A percentile compares a stretch with the other conserved stretches of the same genome.
Evolutionary conservation across 2,797 vertebrate genomes (phyloP).

Genomic region (Etheostoma perlongum): DNA sequence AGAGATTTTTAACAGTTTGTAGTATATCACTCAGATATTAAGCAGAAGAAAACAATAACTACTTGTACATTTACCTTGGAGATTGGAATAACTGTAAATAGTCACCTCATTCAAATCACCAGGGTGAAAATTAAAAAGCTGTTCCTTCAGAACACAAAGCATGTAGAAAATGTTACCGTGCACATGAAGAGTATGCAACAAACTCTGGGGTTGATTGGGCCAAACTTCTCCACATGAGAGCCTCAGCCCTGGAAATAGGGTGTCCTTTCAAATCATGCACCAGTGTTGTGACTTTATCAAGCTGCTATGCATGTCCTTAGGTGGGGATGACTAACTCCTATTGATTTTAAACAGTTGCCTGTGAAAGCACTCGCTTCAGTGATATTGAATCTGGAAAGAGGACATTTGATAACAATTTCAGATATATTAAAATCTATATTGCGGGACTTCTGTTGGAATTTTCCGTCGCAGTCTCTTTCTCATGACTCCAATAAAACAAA

Average conservation of each 20-base stretch:
- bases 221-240: conserved; percentile 11
- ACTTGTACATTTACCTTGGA: neutral
- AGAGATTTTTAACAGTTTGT: no score
- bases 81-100: neutral
- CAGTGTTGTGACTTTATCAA: conserved; percentile 47
- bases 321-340: conserved; percentile 59
- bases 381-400: conserved; percentile 70
- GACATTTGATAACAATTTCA: conserved; percentile 74
- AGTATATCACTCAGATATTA: no score
- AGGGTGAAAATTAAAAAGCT: neutral
- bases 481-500: conserved; percentile 33
- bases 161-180: neutral
- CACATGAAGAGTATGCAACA: neutral
- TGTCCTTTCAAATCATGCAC: conserved; percentile 21
- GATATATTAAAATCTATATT: conserved; percentile 67
- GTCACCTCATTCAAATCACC: neutral
- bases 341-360: conserved; percentile 65
- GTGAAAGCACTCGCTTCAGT: conserved; percentile 66
- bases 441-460: conserved; percentile 25
- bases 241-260: conserved; percentile 16
- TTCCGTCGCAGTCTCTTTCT: conserved; percentile 33
- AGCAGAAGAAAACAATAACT: no score
- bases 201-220: neutral
- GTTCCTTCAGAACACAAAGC: conserved; percentile 1
- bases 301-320: conserved; percentile 53